Base-by-base conservation (phyloP, 2,888 invertebrate genomes). In the Pherbina coryleti region DNA sequence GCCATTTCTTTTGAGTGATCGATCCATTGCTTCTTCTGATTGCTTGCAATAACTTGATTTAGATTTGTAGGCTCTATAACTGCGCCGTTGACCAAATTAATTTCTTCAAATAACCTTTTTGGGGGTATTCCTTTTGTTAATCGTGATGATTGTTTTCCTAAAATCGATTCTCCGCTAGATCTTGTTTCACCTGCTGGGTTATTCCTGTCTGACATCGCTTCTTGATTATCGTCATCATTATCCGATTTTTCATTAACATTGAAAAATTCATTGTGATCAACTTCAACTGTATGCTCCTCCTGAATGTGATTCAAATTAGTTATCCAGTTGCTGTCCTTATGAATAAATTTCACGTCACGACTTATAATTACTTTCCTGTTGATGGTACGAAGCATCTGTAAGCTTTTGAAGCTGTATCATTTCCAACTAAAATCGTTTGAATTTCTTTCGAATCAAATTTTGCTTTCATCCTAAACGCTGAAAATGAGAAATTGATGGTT, bases 51-150 rank as follows among this genome's bases (percentile, higher is more conserved):
- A 44, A 60, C 73, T 57, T 74, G 51, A 31, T 74, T 74, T 14
- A 37, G 64, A 74, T 28, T 14, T 74, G 57, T 49, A 28, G 74
- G n/a, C n/a, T n/a, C n/a, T n/a, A n/a, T 37, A 44, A 60, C 73
- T 57, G 14, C 44, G 17, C 60, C 25, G 60, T 60, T 17, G 25
- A 73, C 60, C 22, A 60, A 14, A 55, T 60, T 44, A 44, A 74
- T 64, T 74, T 74, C 64, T 64, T 74, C 64, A 44, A 74, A 62
- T 28, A 49, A 64, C 34, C 51, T 44, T 44, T 28, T 37, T 64
- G 74, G 28, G 2, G 64, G 64, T 44, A 74, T 64, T 22, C 64
- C 74, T 51, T 64, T 74, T 19, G 22, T 64, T 64, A 31, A 28
- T 44, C 64, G 57, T 22, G 53, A 17, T 60, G 57, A 72, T 60